Percentiles rank a stretch among this genome's conserved stretches.
These are phyloP conservation scores for Stegophylla sp. DNA, from an alignment of 2,888 invertebrate species.

Conservation along the genomic window DNA sequence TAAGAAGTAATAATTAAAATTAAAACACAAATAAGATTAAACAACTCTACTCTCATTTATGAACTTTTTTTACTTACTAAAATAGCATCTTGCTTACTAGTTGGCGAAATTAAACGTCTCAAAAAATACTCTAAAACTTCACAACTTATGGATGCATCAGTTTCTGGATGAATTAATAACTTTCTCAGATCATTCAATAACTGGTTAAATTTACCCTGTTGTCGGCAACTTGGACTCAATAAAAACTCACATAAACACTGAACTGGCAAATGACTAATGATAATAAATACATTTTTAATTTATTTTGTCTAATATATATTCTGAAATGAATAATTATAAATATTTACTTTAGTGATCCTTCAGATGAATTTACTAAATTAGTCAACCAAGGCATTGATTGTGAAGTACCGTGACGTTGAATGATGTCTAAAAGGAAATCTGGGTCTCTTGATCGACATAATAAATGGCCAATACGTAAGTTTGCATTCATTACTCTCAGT, in stretches of 20 bases:
- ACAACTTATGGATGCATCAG: slow-evolving; percentile 72
- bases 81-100: slow-evolving; percentile 79
- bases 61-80: slow-evolving; percentile 65
- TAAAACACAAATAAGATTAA: background rate
- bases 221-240: slow-evolving; percentile 73
- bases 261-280: slow-evolving; percentile 83
- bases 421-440: slow-evolving; percentile 89
- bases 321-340: background rate
- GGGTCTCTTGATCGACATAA: slow-evolving; percentile 88
- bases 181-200: slow-evolving; percentile 72
- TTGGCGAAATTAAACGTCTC: slow-evolving; percentile 80
- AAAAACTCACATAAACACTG: slow-evolving; percentile 97
- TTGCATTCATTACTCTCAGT: slow-evolving; percentile 77
- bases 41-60: background rate
- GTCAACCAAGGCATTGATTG: slow-evolving; percentile 98
- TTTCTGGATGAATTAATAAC: slow-evolving; percentile 68
- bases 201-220: slow-evolving; percentile 79
- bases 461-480: slow-evolving; percentile 84
- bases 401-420: slow-evolving; percentile 83
- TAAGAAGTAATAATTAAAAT: too few relatives aligned
- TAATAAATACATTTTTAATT: too few relatives aligned
- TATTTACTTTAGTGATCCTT: slow-evolving; percentile 75
- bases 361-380: slow-evolving; percentile 89
- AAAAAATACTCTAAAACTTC: slow-evolving; percentile 91
- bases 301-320: background rate